These are phyloP conservation scores for Ictalurus furcatus DNA, from an alignment of 2,113 vertebrate species.

Conservation along the genomic window DNA sequence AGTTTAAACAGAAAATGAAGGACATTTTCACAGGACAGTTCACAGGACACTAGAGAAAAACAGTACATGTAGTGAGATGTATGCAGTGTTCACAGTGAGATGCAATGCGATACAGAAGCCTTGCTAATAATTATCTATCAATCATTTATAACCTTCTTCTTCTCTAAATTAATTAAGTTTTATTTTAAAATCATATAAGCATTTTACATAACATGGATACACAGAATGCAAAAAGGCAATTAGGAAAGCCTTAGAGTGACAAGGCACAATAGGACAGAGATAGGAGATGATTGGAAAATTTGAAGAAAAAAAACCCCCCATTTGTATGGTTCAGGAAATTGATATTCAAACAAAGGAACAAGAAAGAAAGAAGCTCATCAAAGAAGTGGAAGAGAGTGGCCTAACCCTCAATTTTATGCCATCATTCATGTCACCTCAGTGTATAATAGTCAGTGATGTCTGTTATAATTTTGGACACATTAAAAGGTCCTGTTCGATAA, in stretches of 20 bases:
- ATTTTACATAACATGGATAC: not conserved
- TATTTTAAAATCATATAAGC: not conserved
- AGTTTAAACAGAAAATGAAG: not conserved
- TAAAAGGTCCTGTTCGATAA: slow-evolving; percentile 21
- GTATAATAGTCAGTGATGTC: slow-evolving; percentile 35
- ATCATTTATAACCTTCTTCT: not conserved
- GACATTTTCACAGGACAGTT: not conserved
- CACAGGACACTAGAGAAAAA: not conserved
- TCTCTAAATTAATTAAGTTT: not conserved
- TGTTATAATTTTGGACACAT: slow-evolving; percentile 37
- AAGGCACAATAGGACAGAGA: not conserved
- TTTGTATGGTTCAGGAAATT: not conserved
- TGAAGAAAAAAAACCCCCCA: too few relatives aligned
- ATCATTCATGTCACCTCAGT: slow-evolving; percentile 19
- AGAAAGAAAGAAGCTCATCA: slow-evolving; percentile 7
- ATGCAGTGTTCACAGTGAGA: not conserved
- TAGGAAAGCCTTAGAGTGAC: not conserved
- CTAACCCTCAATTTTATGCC: slow-evolving; percentile 16
- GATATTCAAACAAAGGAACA: not conserved
- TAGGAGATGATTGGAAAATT: slow-evolving; percentile 18
- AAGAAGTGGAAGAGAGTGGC: not conserved
- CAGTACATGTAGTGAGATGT: not conserved
- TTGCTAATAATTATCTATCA: not conserved
- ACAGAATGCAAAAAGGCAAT: not conserved
- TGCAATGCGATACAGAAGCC: not conserved